phyloP scores from a whole-genome alignment of 2,888 invertebrate species.

The Allophyes oxyacanthae region DNA sequence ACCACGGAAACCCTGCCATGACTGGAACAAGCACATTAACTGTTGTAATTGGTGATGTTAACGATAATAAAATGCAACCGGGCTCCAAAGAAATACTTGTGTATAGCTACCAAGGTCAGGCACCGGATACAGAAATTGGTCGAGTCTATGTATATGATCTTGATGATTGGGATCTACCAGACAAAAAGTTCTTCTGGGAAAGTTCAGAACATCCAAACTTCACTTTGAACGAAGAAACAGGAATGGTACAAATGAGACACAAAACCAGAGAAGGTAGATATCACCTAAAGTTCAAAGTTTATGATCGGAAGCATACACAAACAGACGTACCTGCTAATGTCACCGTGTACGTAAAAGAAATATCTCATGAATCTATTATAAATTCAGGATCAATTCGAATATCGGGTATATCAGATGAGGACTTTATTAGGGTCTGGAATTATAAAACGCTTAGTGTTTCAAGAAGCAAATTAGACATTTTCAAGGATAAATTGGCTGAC shows the following conservation, averaged over 20 bases:
- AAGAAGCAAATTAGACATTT: constrained; percentile 96
- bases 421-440: constrained; percentile 98
- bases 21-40: constrained; percentile 98
- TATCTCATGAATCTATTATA: constrained; percentile 98
- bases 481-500: constrained; percentile 96
- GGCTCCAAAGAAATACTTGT: constrained; percentile 99
- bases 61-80: constrained; percentile 99
- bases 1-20: constrained; percentile 98
- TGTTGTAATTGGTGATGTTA: constrained; percentile 98
- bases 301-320: constrained; percentile 98
- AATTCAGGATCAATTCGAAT: constrained; percentile 98
- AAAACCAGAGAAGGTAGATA: constrained; percentile 97
- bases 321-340: constrained; percentile 99
- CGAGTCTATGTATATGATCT: constrained; percentile 98
- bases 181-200: constrained; percentile 99
- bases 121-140: constrained; percentile 97
- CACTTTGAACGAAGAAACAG: constrained; percentile 96
- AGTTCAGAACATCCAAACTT: constrained; percentile 95
- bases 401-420: constrained; percentile 98
- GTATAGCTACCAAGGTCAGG: constrained; percentile 98
- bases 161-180: constrained; percentile 99
- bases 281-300: constrained; percentile 95
- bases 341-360: constrained; percentile 97
- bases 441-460: constrained; percentile 95
- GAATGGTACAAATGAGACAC: constrained; percentile 98